Base-by-base conservation (phyloP, 2,888 invertebrate species). In the Meiosimyza platycephala region DNA sequence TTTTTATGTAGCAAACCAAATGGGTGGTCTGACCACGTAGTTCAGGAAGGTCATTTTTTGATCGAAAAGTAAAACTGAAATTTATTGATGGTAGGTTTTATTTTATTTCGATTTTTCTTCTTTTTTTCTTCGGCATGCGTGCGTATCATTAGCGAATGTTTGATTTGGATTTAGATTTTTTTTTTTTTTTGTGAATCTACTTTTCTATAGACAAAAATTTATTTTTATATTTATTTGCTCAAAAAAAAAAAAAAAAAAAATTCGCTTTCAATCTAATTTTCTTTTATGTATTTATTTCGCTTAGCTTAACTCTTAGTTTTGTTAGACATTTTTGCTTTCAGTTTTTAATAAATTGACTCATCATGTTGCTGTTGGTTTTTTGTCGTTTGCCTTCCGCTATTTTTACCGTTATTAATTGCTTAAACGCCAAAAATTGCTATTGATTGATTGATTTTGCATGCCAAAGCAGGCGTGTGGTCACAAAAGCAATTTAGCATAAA, bases 361-460 rank as follows among this genome's bases (percentile, higher is more conserved):
- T 63, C 13, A 16, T 63, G n/a, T 47, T 63, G 33, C 1, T 63
- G 47, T 47, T 16, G 63, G 4, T 47, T 47, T 62, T 62, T 15
- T n/a, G 33, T 33, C 16, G 7, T 15, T 22, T 28, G 6, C 13
- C 15, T 0, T 28, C 57, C 9, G 9, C 9, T 18, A 3, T 11
- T 28, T 40, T 48, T 73, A 65, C 70, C 51, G 67, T 75, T 74
- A 74, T 77, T 76, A 77, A 76, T 77, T 76, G 77, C 72, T 77
- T 70, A 74, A 72, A 74, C 74, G 74, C 74, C 74, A 73, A 73
- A 77, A 77, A 76, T 76, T 77, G 76, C 73, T 73, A 72, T 74
- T 77, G 77, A 77, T 77, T 77, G 77, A 77, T 77, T 72, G 16
- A n/a, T 16, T 54, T 54, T 54, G 54, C n/a, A 54, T 9, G 13